These are phyloP conservation scores for Apteryx owenii DNA, from an alignment of 2,113 vertebrate species.

Conservation along the genomic window DNA sequence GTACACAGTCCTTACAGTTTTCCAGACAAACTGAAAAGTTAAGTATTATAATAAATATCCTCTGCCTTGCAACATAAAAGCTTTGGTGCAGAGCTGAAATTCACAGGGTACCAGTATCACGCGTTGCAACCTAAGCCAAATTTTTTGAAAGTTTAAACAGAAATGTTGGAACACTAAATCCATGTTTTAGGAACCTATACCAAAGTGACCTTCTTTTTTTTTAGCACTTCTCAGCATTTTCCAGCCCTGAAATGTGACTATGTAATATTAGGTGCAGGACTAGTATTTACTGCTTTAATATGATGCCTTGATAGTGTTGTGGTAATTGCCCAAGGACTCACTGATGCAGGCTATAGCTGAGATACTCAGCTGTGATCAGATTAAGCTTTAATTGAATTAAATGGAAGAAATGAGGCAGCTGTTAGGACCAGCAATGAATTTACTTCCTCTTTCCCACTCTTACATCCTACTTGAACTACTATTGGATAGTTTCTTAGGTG, in stretches of 20 bases:
- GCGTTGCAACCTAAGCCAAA: slow-evolving; percentile 64
- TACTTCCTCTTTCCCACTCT: neutral
- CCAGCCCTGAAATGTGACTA: neutral
- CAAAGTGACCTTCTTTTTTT: slow-evolving; percentile 1
- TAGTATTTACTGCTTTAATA: slow-evolving; percentile 71
- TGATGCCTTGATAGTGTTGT: slow-evolving; percentile 50
- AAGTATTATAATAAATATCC: slow-evolving; percentile 67
- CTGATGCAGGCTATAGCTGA: slow-evolving; percentile 49
- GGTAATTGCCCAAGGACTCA: slow-evolving; percentile 60
- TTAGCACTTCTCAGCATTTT: slow-evolving; percentile 47
- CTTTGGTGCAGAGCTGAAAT: slow-evolving; percentile 65
- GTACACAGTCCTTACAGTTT: slow-evolving; percentile 32
- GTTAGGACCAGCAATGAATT: neutral
- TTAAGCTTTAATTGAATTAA: slow-evolving; percentile 70
- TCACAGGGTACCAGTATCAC: slow-evolving; percentile 44
- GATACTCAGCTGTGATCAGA: slow-evolving; percentile 61
- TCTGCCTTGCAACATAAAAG: slow-evolving; percentile 62
- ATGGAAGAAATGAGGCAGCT: slow-evolving; percentile 67
- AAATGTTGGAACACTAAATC: slow-evolving; percentile 49
- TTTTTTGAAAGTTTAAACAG: slow-evolving; percentile 61
- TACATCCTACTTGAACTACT: neutral
- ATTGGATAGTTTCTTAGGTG: neutral
- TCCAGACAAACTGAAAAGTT: slow-evolving; percentile 58
- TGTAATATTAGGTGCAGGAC: slow-evolving; percentile 48
- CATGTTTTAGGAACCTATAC: slow-evolving; percentile 17